Percentiles rank a stretch among this genome's conserved stretches.
Evolutionary conservation across 2,113 vertebrate species (phyloP).

Genomic region (Cyanoramphus novaezelandiae): DNA sequence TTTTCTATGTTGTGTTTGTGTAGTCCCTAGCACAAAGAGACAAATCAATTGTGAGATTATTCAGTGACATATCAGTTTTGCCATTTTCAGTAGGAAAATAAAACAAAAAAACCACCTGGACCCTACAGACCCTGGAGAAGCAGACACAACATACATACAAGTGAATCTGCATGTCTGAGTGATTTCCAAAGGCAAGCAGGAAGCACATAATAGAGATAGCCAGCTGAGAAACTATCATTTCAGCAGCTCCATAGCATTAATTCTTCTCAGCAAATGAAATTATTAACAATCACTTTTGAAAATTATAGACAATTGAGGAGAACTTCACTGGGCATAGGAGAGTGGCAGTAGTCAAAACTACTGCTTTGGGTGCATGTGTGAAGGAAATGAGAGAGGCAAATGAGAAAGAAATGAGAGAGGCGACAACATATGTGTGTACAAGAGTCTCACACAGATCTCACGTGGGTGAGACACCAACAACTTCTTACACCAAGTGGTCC

Average conservation of each 20-base stretch:
- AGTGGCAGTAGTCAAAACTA: not conserved
- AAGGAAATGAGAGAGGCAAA: not conserved
- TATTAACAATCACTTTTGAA: not conserved
- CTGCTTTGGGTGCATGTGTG: not conserved
- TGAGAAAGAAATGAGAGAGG: not conserved
- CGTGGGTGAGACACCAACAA: not conserved
- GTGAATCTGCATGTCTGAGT: not conserved
- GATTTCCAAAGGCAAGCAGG: not conserved
- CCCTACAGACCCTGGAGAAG: not conserved
- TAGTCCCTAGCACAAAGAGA: not conserved
- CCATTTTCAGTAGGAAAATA: not conserved
- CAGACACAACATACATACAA: not conserved
- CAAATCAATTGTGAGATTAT: not conserved
- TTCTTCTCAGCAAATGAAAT: not conserved
- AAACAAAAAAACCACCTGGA: not conserved
- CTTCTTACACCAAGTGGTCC: not conserved
- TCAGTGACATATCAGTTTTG: not conserved
- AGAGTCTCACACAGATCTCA: not conserved
- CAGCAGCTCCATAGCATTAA: not conserved
- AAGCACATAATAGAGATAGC: not conserved
- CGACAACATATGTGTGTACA: accelerated
- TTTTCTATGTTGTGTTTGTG: not conserved
- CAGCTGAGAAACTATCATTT: not conserved
- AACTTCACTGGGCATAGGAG: not conserved
- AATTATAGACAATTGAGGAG: not conserved